Conservation (phyloP, 2,797 vertebrate genomes). For the Alectoris magna region DNA sequence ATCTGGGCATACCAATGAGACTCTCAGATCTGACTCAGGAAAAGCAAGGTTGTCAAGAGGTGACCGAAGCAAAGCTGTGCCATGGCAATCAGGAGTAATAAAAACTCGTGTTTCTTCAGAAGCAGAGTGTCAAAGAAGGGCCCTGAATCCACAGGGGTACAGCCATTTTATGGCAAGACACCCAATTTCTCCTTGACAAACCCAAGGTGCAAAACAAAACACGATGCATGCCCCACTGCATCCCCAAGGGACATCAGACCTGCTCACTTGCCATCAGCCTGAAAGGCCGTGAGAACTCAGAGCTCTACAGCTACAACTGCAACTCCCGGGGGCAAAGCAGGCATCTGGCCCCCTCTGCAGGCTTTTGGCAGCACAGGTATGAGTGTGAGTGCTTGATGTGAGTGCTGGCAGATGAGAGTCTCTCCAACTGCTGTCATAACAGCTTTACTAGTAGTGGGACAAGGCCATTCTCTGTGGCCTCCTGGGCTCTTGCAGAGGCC, state of each 20-base stretch:
- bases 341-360: background rate
- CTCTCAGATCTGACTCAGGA: background rate
- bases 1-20: background rate
- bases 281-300: background rate
- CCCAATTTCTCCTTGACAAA: background rate
- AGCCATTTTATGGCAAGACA: background rate
- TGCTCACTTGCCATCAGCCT: background rate
- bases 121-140: background rate
- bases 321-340: fast-evolving
- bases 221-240: background rate
- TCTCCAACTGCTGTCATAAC: background rate
- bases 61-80: background rate
- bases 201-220: background rate
- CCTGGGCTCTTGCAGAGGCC: background rate
- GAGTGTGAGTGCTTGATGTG: too few relatives aligned
- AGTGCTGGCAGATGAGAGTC: background rate
- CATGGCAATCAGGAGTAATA: background rate
- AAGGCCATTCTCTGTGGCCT: background rate
- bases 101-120: fast-evolving
- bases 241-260: background rate
- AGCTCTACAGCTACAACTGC: background rate
- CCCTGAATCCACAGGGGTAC: background rate
- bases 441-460: background rate
- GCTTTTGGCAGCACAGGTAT: background rate
- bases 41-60: background rate